Base-by-base conservation (phyloP, 2,113 vertebrate species). In the Dicerorhinus sumatrensis region DNA sequence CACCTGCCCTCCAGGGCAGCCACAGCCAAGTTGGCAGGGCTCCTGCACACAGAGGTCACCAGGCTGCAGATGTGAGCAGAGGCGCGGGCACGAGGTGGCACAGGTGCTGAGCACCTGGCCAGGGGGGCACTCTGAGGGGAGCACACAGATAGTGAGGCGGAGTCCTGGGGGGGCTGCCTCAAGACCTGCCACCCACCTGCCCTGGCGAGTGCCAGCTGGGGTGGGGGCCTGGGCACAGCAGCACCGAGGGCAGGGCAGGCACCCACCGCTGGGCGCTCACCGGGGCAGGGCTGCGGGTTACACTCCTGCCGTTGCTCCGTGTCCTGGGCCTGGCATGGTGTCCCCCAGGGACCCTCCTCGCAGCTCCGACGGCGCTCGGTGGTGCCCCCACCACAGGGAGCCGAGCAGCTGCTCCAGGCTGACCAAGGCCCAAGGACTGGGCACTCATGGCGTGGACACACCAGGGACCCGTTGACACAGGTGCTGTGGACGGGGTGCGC, bases 391-490 rank as follows among this genome's bases (percentile, higher is more conserved):
- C 99, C 99, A 39, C 99, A 99, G 33, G 98, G 98, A 7, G 89
- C 96, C 0, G 99, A 99, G 97, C 99, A 99, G 85, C 92, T 12
- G 60, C 98, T 99, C 99, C 99, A 99, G 0, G 95, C 82, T 2
- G 98, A 98, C 99, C 99, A 99, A 5, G 99, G 95, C 11, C 99
- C 99, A 1, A 99, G 99, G 21, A 98, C 63, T 0, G 99, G 99
- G 86, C 99, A 99, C 33, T 89, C 65, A 0, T 58, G 91, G 11
- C 48, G 75, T 0, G 98, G 98, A 94, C 99, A 99, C 6, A 42
- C 70, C 89, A 99, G 97, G 20, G 98, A 99, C 42, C 99, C 99
- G 0, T 99, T 99, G 83, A 96, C 80, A 97, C 99, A 99, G 31
- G 99, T 98, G 97, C 99, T 99, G 98, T 25, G 63, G 63, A 93